Percentiles rank a stretch among this genome's conserved stretches.
phyloP scores from a whole-genome alignment of 2,797 vertebrate species.

The Centroberyx gerrardi region DNA sequence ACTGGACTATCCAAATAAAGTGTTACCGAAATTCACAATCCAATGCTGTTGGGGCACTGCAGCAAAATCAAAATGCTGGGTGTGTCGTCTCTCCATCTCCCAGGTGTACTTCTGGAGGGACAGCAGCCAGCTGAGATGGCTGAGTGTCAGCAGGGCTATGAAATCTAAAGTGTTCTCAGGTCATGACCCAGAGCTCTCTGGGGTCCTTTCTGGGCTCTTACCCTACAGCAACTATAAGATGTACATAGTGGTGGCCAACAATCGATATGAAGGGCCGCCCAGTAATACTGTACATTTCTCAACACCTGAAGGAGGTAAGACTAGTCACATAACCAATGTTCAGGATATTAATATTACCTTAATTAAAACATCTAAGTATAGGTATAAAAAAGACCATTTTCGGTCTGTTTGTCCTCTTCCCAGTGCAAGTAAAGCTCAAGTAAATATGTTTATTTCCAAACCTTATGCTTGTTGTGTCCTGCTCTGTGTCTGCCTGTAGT shows the following conservation, averaged over 20 bases:
- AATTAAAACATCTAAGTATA: neutral
- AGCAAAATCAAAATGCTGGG: conserved; percentile 16
- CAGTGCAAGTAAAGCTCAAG: conserved; percentile 7
- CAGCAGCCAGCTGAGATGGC: conserved; percentile 94
- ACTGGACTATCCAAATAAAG: neutral
- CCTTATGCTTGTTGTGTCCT: conserved; percentile 15
- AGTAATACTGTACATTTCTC: conserved; percentile 94
- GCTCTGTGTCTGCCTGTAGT: conserved; percentile 81
- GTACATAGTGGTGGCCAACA: conserved; percentile 96
- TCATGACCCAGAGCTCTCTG: conserved; percentile 88
- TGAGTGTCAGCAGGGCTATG: conserved; percentile 91
- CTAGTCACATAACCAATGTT: neutral
- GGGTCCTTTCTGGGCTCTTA: conserved; percentile 89
- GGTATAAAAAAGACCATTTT: neutral
- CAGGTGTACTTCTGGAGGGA: conserved; percentile 98
- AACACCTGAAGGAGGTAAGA: conserved; percentile 95
- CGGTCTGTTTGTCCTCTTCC: neutral
- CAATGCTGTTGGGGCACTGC: neutral
- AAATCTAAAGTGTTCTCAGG: conserved; percentile 91
- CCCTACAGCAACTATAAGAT: conserved; percentile 98
- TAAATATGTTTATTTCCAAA: conserved; percentile 9
- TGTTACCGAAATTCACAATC: neutral
- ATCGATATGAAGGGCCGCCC: conserved; percentile 92
- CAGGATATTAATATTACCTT: neutral
- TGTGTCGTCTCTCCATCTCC: conserved; percentile 10